Percentiles rank a stretch among this genome's conserved stretches.
These are phyloP conservation scores for Paramuricea clavata DNA, from an alignment of 92 coral and sea anemone species.

Conservation along the genomic window DNA sequence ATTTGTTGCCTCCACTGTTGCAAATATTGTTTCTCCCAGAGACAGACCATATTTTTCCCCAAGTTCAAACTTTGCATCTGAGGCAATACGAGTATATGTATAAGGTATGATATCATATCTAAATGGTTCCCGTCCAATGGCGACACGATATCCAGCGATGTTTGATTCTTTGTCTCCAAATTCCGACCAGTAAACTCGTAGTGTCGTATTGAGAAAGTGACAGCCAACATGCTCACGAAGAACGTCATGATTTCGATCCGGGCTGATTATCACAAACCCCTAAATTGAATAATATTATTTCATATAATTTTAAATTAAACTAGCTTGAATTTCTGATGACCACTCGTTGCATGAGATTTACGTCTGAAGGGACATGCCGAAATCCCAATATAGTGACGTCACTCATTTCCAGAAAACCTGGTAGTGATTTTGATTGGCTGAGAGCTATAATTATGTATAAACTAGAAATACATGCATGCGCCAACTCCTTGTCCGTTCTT, in stretches of 20 bases:
- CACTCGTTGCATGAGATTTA: too few relatives aligned
- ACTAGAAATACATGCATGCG: too few relatives aligned
- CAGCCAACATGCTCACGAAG: conserved; percentile 82
- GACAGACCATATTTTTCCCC: conserved; percentile 60
- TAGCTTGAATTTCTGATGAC: too few relatives aligned
- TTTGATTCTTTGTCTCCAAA: conserved; percentile 81
- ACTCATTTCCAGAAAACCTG: too few relatives aligned
- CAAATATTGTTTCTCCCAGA: conserved; percentile 77
- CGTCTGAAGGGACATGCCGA: too few relatives aligned
- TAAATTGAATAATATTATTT: conserved; percentile 38
- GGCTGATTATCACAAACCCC: conserved; percentile 89
- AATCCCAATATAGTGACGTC: too few relatives aligned
- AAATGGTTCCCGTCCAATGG: conserved; percentile 63
- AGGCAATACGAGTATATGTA: conserved; percentile 63
- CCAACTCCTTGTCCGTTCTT: too few relatives aligned
- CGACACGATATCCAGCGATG: conserved; percentile 81
- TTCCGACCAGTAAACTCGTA: conserved; percentile 87
- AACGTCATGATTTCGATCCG: conserved; percentile 90
- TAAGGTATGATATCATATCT: conserved; percentile 63
- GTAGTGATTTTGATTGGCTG: too few relatives aligned
- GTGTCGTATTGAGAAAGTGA: conserved; percentile 82
- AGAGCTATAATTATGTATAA: too few relatives aligned
- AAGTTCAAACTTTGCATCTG: conserved; percentile 63
- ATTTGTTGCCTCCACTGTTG: conserved; percentile 80
- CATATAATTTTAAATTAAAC: too few relatives aligned